Conservation (phyloP, 2,888 invertebrate genomes). For the Thymelicus sylvestris region DNA sequence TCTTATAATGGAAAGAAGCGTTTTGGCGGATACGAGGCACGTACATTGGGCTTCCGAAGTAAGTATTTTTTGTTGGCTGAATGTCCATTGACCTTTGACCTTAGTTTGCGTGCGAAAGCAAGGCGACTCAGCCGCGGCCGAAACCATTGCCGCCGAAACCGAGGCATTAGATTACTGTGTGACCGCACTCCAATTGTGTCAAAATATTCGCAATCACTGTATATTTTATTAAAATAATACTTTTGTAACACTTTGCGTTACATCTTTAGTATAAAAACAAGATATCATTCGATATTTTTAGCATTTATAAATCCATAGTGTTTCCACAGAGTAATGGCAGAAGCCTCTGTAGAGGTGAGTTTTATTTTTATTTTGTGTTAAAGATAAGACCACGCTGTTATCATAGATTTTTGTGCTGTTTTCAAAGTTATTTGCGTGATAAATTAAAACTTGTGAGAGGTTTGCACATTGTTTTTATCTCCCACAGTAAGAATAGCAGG, state of each 20-base stretch:
- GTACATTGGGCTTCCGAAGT: slow-evolving; percentile 80
- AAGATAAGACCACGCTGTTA: neutral
- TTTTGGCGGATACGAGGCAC: slow-evolving; percentile 72
- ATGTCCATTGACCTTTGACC: slow-evolving; percentile 52
- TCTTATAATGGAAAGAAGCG: slow-evolving; percentile 78
- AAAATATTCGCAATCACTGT: slow-evolving; percentile 33
- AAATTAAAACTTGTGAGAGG: neutral
- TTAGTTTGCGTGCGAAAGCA: slow-evolving; percentile 39
- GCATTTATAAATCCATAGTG: slow-evolving; percentile 1
- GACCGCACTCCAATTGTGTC: slow-evolving; percentile 32
- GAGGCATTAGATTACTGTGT: slow-evolving; percentile 33
- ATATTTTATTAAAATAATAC: slow-evolving; percentile 26
- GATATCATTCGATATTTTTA: neutral
- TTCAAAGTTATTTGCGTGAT: neutral
- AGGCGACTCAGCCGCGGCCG: slow-evolving; percentile 33
- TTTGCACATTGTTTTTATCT: slow-evolving; percentile 8
- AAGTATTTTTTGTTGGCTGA: slow-evolving; percentile 55
- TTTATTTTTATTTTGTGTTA: neutral
- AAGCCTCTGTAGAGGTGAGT: slow-evolving; percentile 36
- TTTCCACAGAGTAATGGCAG: slow-evolving; percentile 17
- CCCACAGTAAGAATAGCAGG: slow-evolving; percentile 3
- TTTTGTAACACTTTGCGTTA: slow-evolving; percentile 5
- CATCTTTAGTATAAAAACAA: neutral
- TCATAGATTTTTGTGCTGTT: neutral
- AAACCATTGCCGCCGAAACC: slow-evolving; percentile 31